A percentile compares a stretch with the other conserved stretches of the same genome.
These are phyloP conservation scores for Uloborus diversus DNA, from an alignment of 1,140 invertebrate genomes.

Conservation along the genomic window DNA sequence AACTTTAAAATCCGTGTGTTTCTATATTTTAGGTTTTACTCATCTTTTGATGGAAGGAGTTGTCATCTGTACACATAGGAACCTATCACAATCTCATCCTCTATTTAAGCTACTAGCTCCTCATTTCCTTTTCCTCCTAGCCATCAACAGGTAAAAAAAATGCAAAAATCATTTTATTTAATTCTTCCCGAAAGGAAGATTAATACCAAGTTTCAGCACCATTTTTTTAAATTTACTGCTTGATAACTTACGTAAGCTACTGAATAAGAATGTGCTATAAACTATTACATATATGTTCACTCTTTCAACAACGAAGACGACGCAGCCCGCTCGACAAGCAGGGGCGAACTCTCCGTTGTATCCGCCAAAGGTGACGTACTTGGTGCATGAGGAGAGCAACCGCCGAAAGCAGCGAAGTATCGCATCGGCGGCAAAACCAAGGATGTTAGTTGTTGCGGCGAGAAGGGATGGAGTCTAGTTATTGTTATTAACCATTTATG, in stretches of 20 bases:
- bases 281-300: too few species aligned
- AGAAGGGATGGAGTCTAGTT: too few species aligned
- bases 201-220: neutral
- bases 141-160: slow-evolving; percentile 66
- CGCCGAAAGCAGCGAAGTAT: too few species aligned
- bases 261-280: too few species aligned
- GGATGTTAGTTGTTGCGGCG: too few species aligned
- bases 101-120: slow-evolving; percentile 68
- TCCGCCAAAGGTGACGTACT: too few species aligned
- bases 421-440: too few species aligned
- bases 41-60: slow-evolving; percentile 69
- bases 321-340: too few species aligned
- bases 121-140: slow-evolving; percentile 68
- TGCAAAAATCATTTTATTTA: slow-evolving; percentile 24
- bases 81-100: slow-evolving; percentile 68
- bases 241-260: neutral
- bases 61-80: slow-evolving; percentile 65
- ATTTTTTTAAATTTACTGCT: neutral
- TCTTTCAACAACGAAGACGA: too few species aligned
- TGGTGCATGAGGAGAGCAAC: too few species aligned
- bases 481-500: too few species aligned
- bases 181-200: neutral
- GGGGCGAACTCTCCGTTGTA: too few species aligned
- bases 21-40: slow-evolving; percentile 63
- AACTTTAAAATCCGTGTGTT: neutral